These are phyloP conservation scores for Lethenteron camtschaticum DNA, from an alignment of 2,113 vertebrate genomes.

Conservation along the genomic window DNA sequence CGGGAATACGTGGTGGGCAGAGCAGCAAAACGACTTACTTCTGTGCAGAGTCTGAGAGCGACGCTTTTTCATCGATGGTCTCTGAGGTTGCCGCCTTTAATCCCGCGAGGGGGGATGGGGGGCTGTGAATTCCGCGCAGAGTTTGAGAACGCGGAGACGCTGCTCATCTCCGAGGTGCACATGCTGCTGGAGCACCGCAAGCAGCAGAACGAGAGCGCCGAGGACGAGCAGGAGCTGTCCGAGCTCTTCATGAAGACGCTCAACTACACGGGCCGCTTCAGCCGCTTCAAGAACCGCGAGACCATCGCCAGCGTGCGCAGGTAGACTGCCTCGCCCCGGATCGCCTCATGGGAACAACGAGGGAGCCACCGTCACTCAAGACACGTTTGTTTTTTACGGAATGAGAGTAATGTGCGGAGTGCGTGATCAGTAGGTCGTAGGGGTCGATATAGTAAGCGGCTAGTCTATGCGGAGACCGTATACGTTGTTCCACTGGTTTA, in stretches of 20 bases:
- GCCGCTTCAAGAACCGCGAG: slow-evolving; percentile 89
- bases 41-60: too few relatives aligned
- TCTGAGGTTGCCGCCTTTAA: too few relatives aligned
- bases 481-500: too few relatives aligned
- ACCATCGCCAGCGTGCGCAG: slow-evolving; percentile 92
- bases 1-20: too few relatives aligned
- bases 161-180: slow-evolving; percentile 86
- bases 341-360: too few relatives aligned
- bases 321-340: slow-evolving; percentile 15
- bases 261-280: slow-evolving; percentile 82
- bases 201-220: slow-evolving; percentile 90
- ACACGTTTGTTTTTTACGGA: not conserved
- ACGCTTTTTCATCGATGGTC: too few relatives aligned
- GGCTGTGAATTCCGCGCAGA: slow-evolving; percentile 22
- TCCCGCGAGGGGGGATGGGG: too few relatives aligned
- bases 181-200: slow-evolving; percentile 92
- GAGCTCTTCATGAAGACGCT: slow-evolving; percentile 97
- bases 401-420: too few relatives aligned
- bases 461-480: too few relatives aligned
- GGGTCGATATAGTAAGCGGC: too few relatives aligned
- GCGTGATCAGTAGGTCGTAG: too few relatives aligned
- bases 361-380: not conserved
- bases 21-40: too few relatives aligned
- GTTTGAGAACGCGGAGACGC: slow-evolving; percentile 71
- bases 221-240: slow-evolving; percentile 87